Evolutionary conservation across 2,113 vertebrate species (phyloP).

Genomic region (Columba livia): DNA sequence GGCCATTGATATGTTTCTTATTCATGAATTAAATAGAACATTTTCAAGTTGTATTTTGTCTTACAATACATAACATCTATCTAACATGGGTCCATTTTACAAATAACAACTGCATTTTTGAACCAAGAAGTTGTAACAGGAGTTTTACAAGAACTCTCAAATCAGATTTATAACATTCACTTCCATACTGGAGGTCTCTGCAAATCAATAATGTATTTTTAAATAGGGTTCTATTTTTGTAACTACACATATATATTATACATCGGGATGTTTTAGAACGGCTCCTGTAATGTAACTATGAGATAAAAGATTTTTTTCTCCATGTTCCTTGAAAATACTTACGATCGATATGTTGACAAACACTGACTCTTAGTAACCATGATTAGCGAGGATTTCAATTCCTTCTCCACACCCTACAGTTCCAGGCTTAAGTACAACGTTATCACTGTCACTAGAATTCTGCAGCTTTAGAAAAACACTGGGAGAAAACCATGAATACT

Average conservation of each 20-base stretch:
- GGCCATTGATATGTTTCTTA: not conserved
- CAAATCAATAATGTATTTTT: not conserved
- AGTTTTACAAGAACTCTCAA: not conserved
- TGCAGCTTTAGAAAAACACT: not conserved
- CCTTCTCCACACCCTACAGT: not conserved
- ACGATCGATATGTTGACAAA: not conserved
- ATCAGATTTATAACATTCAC: not conserved
- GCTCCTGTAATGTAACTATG: not conserved
- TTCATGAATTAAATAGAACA: not conserved
- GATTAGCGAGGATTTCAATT: not conserved
- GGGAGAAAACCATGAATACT: fast-evolving
- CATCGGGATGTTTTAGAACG: not conserved
- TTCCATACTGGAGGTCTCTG: not conserved
- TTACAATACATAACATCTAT: not conserved
- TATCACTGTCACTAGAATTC: not conserved
- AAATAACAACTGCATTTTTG: not conserved
- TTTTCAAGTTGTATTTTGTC: not conserved
- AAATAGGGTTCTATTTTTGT: not conserved
- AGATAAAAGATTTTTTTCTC: not conserved
- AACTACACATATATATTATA: not conserved
- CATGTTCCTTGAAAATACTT: not conserved
- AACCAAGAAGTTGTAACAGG: not conserved
- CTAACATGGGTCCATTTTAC: not conserved
- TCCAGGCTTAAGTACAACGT: not conserved
- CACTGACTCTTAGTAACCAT: not conserved